These are phyloP conservation scores for Athene noctua DNA, from an alignment of 2,113 vertebrate genomes.

Conservation along the genomic window DNA sequence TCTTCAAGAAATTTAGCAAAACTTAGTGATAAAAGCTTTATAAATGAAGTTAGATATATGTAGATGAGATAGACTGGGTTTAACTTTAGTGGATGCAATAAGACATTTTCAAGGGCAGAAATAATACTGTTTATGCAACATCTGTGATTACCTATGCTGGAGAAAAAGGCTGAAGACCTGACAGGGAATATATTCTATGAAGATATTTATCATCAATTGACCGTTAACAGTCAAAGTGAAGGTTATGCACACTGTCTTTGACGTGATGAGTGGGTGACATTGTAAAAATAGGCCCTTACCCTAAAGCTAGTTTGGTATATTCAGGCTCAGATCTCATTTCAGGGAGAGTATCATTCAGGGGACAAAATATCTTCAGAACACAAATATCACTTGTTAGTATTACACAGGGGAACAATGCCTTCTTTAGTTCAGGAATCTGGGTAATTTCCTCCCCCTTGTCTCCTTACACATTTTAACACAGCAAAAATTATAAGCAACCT, in stretches of 20 bases:
- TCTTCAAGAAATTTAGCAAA: background rate
- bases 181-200: background rate
- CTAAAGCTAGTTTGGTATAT: background rate
- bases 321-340: background rate
- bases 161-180: background rate
- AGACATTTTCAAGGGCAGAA: background rate
- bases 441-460: background rate
- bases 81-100: background rate
- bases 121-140: background rate
- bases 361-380: background rate
- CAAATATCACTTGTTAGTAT: background rate
- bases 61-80: background rate
- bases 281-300: background rate
- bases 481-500: background rate
- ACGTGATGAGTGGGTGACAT: background rate
- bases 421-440: background rate
- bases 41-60: background rate
- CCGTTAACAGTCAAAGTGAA: background rate
- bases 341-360: background rate
- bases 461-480: background rate
- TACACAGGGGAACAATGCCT: background rate
- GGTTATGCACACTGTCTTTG: background rate
- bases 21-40: background rate
- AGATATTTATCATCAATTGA: background rate
- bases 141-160: background rate